Evolutionary conservation across 1,140 invertebrate genomes (phyloP).

Genomic region (Brachionus asplanchnoidis): DNA sequence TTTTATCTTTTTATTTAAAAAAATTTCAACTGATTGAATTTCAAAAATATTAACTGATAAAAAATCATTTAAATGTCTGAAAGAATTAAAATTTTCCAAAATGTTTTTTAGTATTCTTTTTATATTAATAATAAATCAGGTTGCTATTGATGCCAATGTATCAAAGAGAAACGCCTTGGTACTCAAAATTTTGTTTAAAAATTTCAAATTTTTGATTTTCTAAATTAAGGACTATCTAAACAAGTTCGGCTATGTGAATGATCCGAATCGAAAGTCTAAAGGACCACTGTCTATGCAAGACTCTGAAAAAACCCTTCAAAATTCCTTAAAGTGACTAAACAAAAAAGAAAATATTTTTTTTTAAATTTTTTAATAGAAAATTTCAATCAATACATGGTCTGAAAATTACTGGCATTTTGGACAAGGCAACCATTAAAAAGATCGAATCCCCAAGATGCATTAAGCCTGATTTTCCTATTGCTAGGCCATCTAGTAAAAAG

Average conservation of each 20-base stretch:
- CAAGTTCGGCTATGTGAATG: not conserved
- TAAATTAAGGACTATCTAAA: not conserved
- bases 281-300: not conserved
- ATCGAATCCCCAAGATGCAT: not conserved
- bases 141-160: not conserved
- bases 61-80: not conserved
- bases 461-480: not conserved
- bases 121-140: not conserved
- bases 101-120: not conserved
- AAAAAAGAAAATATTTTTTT: not conserved
- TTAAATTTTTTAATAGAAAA: not conserved
- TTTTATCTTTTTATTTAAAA: not conserved
- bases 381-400: conserved; percentile 18
- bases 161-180: not conserved
- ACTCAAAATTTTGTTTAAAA: not conserved
- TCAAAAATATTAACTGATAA: not conserved
- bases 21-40: not conserved
- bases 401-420: not conserved
- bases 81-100: not conserved
- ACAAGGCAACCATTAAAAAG: not conserved
- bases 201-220: not conserved
- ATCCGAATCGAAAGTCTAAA: not conserved
- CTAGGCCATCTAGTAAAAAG: not conserved
- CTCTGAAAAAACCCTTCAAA: not conserved
- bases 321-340: not conserved